Percentiles rank a stretch among this genome's conserved stretches.
phyloP scores from a whole-genome alignment of 1,140 invertebrate species.

The Oryctes rhinoceros region DNA sequence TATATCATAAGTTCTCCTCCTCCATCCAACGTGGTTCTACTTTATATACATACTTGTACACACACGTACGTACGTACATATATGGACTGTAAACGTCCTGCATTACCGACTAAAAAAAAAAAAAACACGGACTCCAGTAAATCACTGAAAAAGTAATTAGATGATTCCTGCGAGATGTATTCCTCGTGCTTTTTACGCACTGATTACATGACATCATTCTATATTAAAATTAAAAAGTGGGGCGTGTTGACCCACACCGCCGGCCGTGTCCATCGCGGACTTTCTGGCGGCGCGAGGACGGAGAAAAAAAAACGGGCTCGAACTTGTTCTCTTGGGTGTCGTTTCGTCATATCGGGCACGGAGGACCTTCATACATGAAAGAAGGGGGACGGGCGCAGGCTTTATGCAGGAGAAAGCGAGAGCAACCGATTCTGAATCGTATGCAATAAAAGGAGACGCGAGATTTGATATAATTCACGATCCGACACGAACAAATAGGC shows the following conservation, averaged over 20 bases:
- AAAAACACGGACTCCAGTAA: constrained; percentile 31
- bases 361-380: constrained; percentile 23
- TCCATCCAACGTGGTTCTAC: not conserved
- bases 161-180: constrained; percentile 31
- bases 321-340: constrained; percentile 26
- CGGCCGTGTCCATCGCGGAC: not conserved
- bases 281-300: not conserved
- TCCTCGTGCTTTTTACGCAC: constrained; percentile 29
- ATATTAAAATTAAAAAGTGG: constrained; percentile 34
- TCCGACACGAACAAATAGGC: constrained; percentile 22
- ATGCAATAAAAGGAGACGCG: not conserved
- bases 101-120: constrained; percentile 27
- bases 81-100: constrained; percentile 12
- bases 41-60: not conserved
- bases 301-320: constrained; percentile 18
- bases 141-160: constrained; percentile 35
- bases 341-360: constrained; percentile 31
- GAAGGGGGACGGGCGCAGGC: not conserved
- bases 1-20: not conserved
- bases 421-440: not conserved
- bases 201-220: constrained; percentile 35
- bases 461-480: not conserved
- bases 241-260: constrained; percentile 21
- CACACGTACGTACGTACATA: not conserved
- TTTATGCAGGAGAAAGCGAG: not conserved